phyloP scores from a whole-genome alignment of 1,140 invertebrate genomes.

The Drosophila takahashii region DNA sequence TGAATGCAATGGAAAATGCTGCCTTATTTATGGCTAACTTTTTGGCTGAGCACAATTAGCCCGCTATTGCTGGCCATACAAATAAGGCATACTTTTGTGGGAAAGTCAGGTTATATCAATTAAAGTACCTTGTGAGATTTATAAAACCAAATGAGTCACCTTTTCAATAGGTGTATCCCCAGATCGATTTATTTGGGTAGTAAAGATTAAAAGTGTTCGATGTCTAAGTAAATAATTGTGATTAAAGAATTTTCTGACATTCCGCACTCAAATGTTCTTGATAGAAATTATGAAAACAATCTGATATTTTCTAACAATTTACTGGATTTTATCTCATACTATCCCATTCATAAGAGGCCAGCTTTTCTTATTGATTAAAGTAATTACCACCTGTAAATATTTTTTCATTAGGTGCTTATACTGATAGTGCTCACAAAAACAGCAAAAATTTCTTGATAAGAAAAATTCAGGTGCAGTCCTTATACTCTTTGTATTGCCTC shows the following conservation, averaged over 20 bases:
- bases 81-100: slow-evolving; percentile 16
- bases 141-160: not conserved
- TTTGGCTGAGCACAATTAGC: slow-evolving; percentile 7
- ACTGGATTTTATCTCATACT: no score
- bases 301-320: no score
- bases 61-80: not conserved
- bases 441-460: not conserved
- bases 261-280: not conserved
- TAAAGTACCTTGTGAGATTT: slow-evolving; percentile 29
- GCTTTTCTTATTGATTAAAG: not conserved
- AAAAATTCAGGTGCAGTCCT: not conserved
- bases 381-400: slow-evolving; percentile 21
- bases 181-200: not conserved
- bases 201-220: not conserved
- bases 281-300: no score
- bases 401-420: not conserved
- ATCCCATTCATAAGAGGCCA: not conserved
- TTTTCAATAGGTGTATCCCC: not conserved
- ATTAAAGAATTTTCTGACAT: not conserved
- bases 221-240: not conserved
- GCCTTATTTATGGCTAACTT: slow-evolving; percentile 58
- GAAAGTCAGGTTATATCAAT: not conserved
- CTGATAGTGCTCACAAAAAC: not conserved
- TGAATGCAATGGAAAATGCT: slow-evolving; percentile 65
- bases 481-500: not conserved